Evolutionary conservation across 2,113 vertebrate genomes (phyloP).

Genomic region (Pipra filicauda): DNA sequence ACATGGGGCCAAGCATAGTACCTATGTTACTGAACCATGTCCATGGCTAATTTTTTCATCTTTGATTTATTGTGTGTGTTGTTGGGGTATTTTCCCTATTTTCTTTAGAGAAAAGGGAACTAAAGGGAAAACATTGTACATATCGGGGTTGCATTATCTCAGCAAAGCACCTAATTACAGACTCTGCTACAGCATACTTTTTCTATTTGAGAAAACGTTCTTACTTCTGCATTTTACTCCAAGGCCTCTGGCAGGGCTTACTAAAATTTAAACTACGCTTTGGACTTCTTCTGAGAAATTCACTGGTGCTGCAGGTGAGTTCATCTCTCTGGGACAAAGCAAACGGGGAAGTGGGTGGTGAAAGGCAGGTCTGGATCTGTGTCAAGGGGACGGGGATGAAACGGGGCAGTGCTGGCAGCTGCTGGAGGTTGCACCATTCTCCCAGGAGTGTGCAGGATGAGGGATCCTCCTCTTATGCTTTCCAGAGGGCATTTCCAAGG

Average conservation of each 20-base stretch:
- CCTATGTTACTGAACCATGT: not conserved
- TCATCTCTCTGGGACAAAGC: not conserved
- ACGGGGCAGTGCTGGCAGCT: not conserved
- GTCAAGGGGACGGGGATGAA: not conserved
- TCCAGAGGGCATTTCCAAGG: constrained; percentile 30
- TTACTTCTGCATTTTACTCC: not conserved
- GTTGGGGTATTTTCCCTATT: not conserved
- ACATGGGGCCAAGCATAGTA: not conserved
- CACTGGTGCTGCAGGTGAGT: not conserved
- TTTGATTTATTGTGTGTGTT: not conserved
- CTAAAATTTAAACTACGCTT: not conserved
- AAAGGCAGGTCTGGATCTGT: constrained; percentile 21
- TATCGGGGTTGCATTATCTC: not conserved
- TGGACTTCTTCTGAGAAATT: not conserved
- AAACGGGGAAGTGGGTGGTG: not conserved
- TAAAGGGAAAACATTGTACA: not conserved
- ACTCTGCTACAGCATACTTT: not conserved
- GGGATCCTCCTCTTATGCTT: not conserved
- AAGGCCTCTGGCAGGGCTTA: not conserved
- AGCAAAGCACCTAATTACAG: not conserved
- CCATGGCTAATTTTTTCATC: not conserved
- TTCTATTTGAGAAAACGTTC: not conserved
- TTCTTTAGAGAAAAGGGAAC: not conserved
- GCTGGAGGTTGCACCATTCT: not conserved
- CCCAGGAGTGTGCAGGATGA: not conserved